A percentile compares a stretch with the other conserved stretches of the same genome.
These are phyloP conservation scores for Lasioglossum marginatum DNA, from an alignment of 2,888 invertebrate genomes.

Conservation along the genomic window DNA sequence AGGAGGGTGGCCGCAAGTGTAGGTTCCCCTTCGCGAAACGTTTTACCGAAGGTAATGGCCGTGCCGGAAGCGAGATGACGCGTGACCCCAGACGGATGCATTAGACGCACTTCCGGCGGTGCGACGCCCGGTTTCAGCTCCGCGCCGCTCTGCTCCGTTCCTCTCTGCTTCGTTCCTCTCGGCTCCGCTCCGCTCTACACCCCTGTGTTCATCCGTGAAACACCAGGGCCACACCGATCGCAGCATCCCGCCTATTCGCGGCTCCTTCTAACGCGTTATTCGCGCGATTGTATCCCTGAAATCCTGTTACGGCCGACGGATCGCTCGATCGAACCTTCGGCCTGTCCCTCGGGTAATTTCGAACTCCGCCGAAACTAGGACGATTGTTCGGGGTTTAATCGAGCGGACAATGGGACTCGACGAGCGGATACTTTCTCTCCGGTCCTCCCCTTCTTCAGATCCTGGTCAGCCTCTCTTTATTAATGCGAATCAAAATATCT, in stretches of 20 bases:
- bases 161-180: no score
- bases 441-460: not conserved
- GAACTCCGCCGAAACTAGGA: conserved; percentile 2
- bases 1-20: conserved; percentile 47
- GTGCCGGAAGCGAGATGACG: conserved; percentile 83
- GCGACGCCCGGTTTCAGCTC: conserved; percentile 76
- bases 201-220: conserved; percentile 68
- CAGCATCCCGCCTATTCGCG: conserved; percentile 66
- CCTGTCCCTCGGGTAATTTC: not conserved
- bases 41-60: conserved; percentile 81
- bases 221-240: conserved; percentile 52
- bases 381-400: conserved; percentile 9
- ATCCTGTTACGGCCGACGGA: conserved; percentile 20
- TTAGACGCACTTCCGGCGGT: conserved; percentile 87
- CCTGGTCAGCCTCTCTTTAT: not conserved
- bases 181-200: conserved; percentile 32
- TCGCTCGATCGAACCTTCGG: conserved; percentile 3
- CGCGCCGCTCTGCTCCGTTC: not conserved
- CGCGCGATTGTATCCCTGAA: conserved; percentile 53
- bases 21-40: conserved; percentile 67
- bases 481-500: not conserved
- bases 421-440: conserved; percentile 1
- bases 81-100: conserved; percentile 86
- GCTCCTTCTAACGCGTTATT: conserved; percentile 59
- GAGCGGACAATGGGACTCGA: not conserved